phyloP scores from a whole-genome alignment of 2,113 vertebrate genomes.

The Scalopus aquaticus region DNA sequence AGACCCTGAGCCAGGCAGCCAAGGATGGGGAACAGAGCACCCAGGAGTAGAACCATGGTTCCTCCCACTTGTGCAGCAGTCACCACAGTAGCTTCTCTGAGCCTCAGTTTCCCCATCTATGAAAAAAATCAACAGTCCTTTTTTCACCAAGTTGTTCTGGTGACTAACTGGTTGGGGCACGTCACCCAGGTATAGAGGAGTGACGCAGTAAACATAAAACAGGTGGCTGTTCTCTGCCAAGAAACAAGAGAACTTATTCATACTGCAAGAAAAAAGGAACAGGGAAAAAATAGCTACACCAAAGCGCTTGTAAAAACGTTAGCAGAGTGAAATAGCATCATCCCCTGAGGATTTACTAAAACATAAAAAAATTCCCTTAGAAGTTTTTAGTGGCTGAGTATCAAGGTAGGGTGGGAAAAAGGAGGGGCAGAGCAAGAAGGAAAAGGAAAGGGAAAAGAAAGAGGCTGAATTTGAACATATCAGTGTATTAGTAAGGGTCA shows the following conservation, averaged over 20 bases:
- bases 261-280: constrained; percentile 13
- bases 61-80: background rate
- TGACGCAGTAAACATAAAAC: background rate
- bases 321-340: background rate
- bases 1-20: background rate
- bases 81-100: background rate
- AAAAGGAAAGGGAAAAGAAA: background rate
- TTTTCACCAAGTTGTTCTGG: background rate
- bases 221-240: background rate
- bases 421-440: background rate
- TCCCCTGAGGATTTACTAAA: constrained; percentile 12
- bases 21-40: no score
- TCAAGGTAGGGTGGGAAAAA: background rate
- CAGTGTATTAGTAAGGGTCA: background rate
- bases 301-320: constrained; percentile 32
- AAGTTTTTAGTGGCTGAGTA: constrained; percentile 14
- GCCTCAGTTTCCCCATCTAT: background rate
- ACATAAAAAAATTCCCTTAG: constrained; percentile 2
- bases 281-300: background rate
- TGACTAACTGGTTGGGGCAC: background rate
- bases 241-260: constrained; percentile 9
- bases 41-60: background rate
- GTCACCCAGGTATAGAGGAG: background rate
- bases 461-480: background rate
- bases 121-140: background rate